Evolutionary conservation across 2,113 vertebrate species (phyloP), one percentile per base, ranked within the genome.

Genomic region (Cebidichthys violaceus): DNA sequence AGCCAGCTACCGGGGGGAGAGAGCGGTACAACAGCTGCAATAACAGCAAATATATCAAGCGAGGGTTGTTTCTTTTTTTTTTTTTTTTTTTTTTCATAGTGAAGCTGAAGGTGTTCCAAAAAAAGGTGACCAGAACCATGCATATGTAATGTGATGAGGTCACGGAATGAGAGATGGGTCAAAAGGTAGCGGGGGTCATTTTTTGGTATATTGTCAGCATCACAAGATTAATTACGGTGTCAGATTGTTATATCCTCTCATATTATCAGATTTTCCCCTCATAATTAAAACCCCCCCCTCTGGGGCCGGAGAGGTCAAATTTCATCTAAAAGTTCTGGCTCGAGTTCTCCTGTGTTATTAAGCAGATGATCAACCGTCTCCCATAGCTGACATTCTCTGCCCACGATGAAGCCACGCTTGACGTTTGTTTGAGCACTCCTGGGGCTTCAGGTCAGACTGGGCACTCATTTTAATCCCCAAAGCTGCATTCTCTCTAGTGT

Each of bases 111-210:
- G 37, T 54, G 60, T 81, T 47, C 57, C n/a, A n/a, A n/a, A 52
- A 27, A 73, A 76, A 39, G 29, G 62, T 77, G 45, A 82, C 54
- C 11, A 35, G 22, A 86, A 47, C 70, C 29, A 74, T 89, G 77
- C 74, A 81, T 87, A 55, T 24, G 17, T n/a, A 73, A 80, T 86
- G 22, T 31, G 64, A 55, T 67, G 37, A 82, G 79, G 74, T 88
- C 70, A 54, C 27, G 18, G 4, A 81, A 66, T n/a, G 22, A 39
- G 50, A 67, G 33, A 78, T 0, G 10, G 70, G 43, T 70, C 45
- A 55, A 54, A 54, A 59, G 43, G 64, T 79, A 1, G 2, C 2
- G 24, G 65, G 70, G 65, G 70, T 72, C 43, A 69, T 57, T 70
- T 43, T 47, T 20, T 5, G 41, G 27, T 64, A 47, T 83, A 37